A percentile compares a stretch with the other conserved stretches of the same genome.
phyloP scores from a whole-genome alignment of 2,797 vertebrate genomes.

The Heliangelus exortis region DNA sequence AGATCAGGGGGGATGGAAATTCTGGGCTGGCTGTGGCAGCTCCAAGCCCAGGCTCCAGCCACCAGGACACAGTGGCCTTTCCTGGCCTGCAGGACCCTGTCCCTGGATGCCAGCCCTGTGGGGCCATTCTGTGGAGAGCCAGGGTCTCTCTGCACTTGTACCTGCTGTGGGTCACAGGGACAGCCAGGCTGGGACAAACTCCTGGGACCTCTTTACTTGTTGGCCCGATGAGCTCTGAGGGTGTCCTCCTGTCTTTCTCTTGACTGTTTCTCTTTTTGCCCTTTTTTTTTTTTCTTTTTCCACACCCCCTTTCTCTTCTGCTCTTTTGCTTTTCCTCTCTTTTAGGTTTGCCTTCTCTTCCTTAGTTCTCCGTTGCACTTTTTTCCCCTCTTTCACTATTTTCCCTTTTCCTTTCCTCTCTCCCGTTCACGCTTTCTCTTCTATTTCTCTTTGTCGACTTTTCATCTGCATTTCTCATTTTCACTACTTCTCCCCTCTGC shows the following conservation, averaged over 20 bases:
- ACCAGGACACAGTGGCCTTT: conserved; percentile 73
- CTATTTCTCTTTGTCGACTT: neutral
- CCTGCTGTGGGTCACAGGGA: neutral
- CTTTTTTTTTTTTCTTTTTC: accelerated
- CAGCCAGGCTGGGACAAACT: neutral
- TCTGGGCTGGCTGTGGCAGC: conserved; percentile 88
- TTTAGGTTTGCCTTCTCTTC: neutral
- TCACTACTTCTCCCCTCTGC: neutral
- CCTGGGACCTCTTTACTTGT: neutral
- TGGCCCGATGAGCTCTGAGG: neutral
- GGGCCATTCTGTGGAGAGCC: accelerated
- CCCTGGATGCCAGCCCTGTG: neutral
- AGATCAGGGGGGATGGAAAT: conserved; percentile 91
- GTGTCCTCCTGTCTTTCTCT: neutral
- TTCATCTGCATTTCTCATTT: neutral
- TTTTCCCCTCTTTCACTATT: neutral
- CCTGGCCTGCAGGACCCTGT: conserved; percentile 43
- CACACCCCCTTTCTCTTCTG: accelerated
- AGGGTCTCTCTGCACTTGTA: neutral
- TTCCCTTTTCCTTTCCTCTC: neutral
- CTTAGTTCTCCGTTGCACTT: neutral
- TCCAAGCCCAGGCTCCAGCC: conserved; percentile 81
- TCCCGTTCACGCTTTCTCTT: neutral
- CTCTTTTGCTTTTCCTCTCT: neutral
- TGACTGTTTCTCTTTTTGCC: neutral